phyloP scores from a whole-genome alignment of 2,888 invertebrate species.

The Meandrusa payeni region DNA sequence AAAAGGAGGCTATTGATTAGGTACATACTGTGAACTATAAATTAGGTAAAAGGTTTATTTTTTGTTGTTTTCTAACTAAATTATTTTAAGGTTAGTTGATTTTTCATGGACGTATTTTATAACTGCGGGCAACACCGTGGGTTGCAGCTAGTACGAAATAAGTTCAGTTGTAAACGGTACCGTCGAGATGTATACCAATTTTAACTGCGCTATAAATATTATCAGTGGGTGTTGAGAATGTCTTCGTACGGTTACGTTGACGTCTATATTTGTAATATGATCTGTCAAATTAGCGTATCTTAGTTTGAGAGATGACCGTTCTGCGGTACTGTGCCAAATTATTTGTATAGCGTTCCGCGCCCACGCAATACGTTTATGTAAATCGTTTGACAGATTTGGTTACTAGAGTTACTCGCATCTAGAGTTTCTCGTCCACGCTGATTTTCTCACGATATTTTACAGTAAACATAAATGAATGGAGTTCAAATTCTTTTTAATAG shows the following conservation, averaged over 20 bases:
- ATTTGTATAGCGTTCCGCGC: neutral
- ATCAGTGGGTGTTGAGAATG: constrained; percentile 47
- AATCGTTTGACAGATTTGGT: neutral
- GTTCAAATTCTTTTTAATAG: too few relatives aligned
- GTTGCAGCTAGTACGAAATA: neutral
- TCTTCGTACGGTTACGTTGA: constrained; percentile 39
- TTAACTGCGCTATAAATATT: constrained; percentile 35
- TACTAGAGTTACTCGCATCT: neutral
- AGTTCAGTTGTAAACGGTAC: constrained; percentile 14
- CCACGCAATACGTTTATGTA: constrained; percentile 11
- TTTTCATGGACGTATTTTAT: too few relatives aligned
- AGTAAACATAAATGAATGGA: too few relatives aligned
- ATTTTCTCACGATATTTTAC: too few relatives aligned
- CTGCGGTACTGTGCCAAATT: constrained; percentile 19
- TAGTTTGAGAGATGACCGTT: constrained; percentile 23
- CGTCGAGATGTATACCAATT: constrained; percentile 35
- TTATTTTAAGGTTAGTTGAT: too few relatives aligned
- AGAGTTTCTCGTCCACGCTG: too few relatives aligned
- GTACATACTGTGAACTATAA: too few relatives aligned
- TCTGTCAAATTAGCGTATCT: constrained; percentile 28
- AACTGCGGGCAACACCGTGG: too few relatives aligned
- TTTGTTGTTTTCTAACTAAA: too few relatives aligned
- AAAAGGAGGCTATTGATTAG: too few relatives aligned
- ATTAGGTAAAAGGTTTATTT: too few relatives aligned
- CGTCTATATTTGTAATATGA: constrained; percentile 38